Conservation (phyloP, 2,113 vertebrate species). For the Oryctolagus cuniculus region mOryCun1.1 NC_091443.1:25260501-25261000, state of each 20-base stretch:
- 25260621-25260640: not conserved
- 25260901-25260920: not conserved
- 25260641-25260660: not conserved
- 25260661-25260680: conserved; percentile 98
- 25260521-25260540: too few relatives aligned
- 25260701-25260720: conserved; percentile 97
- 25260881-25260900: not conserved
- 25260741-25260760: conserved; percentile 87
- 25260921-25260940: conserved; percentile 57
- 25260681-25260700: conserved; percentile 98
- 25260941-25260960: conserved; percentile 60
- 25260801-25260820: fast-evolving
- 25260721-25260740: conserved; percentile 97
- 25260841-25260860: not conserved
- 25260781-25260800: not conserved
- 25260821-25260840: not conserved
- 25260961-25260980: conserved; percentile 37
- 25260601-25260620: not conserved
- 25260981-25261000: conserved; percentile 51
- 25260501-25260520: not conserved
- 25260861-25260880: not conserved
- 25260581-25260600: not conserved
- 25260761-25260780: not conserved
- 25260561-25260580: not conserved
- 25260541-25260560: not conserved